Conservation (phyloP, 1,140 invertebrate species). For the Gryllus bimaculatus region DNA sequence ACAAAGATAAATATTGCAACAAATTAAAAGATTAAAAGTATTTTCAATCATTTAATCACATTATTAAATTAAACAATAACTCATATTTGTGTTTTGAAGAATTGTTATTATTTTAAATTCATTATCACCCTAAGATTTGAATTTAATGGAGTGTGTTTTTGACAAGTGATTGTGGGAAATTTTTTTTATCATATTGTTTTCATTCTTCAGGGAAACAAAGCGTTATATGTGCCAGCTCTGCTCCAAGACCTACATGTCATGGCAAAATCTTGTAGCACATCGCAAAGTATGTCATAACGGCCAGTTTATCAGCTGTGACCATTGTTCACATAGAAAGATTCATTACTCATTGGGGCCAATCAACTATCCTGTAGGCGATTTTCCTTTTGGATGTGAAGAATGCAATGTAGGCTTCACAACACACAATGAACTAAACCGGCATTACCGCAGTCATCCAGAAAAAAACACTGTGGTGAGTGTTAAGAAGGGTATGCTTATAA, state of each 20-base stretch:
- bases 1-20: not conserved
- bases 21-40: not conserved
- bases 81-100: not conserved
- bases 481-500: too few relatives aligned
- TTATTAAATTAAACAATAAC: not conserved
- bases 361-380: conserved; percentile 13
- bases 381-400: conserved; percentile 18
- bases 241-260: conserved; percentile 19
- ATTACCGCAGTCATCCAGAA: conserved; percentile 9
- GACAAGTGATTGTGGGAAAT: not conserved
- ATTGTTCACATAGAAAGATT: conserved; percentile 7
- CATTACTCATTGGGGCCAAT: conserved; percentile 13
- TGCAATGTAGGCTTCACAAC: conserved; percentile 17
- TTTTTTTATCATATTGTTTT: not conserved
- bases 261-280: conserved; percentile 21
- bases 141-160: not conserved
- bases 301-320: conserved; percentile 15
- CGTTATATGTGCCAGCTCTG: conserved; percentile 18
- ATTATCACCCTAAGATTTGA: not conserved
- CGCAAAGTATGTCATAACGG: conserved; percentile 20
- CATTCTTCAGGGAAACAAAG: conserved; percentile 10
- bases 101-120: not conserved
- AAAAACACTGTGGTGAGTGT: too few relatives aligned
- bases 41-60: not conserved
- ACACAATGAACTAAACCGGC: conserved; percentile 9